Percentiles rank a stretch among this genome's conserved stretches.
phyloP scores from a whole-genome alignment of 2,113 vertebrate species.

The Paramisgurnus dabryanus region DNA sequence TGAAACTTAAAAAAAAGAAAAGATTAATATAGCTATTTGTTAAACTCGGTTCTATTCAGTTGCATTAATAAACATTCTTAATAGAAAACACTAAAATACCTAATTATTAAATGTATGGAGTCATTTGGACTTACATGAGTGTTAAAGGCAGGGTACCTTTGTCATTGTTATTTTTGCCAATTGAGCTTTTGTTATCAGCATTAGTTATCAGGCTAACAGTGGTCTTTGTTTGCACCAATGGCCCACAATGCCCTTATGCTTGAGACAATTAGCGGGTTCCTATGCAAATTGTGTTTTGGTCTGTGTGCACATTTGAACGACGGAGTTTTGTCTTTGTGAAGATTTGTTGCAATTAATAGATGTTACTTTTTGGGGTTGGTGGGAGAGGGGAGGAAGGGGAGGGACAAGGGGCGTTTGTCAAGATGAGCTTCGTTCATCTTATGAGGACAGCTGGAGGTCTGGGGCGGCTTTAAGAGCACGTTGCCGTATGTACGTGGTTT shows the following conservation, averaged over 20 bases:
- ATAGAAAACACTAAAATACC: conserved; percentile 19
- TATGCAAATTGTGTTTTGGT: conserved; percentile 79
- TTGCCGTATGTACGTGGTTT: conserved; percentile 59
- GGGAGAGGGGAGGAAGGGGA: conserved; percentile 62
- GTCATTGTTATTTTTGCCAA: conserved; percentile 82
- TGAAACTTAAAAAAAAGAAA: neutral
- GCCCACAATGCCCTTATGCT: conserved; percentile 82
- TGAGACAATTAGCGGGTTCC: conserved; percentile 86
- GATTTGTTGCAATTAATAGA: conserved; percentile 77
- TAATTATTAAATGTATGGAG: conserved; percentile 57
- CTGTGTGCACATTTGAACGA: conserved; percentile 77
- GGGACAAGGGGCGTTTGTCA: conserved; percentile 71
- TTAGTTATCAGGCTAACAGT: conserved; percentile 87
- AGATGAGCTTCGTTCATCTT: conserved; percentile 70
- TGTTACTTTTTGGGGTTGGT: conserved; percentile 63
- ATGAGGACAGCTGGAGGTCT: conserved; percentile 72
- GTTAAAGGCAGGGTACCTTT: conserved; percentile 75
- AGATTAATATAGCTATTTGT: neutral
- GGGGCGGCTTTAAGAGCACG: conserved; percentile 71
- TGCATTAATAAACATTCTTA: conserved; percentile 22
- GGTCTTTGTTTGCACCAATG: conserved; percentile 87
- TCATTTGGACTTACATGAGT: conserved; percentile 48
- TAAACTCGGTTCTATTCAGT: neutral
- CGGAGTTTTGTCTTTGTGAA: conserved; percentile 61
- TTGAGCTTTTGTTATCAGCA: conserved; percentile 83